These are phyloP conservation scores for Ichneumoninae sp. DNA, from an alignment of 2,888 invertebrate genomes.

Conservation along the genomic window DNA sequence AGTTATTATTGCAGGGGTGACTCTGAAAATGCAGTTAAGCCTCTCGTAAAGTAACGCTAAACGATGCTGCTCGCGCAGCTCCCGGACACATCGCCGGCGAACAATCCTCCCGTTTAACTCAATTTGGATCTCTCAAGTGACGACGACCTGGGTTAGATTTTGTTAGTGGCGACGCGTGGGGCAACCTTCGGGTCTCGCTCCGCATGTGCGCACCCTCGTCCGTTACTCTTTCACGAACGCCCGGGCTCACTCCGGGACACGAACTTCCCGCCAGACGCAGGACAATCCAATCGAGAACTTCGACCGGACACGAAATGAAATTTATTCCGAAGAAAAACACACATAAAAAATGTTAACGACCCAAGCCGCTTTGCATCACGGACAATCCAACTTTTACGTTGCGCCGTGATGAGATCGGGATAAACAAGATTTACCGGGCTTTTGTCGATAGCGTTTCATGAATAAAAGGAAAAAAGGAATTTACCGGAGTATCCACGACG, in stretches of 20 bases:
- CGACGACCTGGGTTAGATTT: slow-evolving; percentile 22
- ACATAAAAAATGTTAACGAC: not conserved
- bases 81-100: not conserved
- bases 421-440: not conserved
- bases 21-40: slow-evolving; percentile 22
- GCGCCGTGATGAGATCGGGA: not conserved
- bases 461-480: not conserved
- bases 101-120: slow-evolving; percentile 55
- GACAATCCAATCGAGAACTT: slow-evolving; percentile 40
- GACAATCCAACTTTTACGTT: slow-evolving; percentile 18
- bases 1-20: slow-evolving; percentile 29
- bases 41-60: slow-evolving; percentile 42
- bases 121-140: slow-evolving; percentile 42
- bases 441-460: not conserved
- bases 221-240: not conserved
- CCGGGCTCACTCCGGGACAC: slow-evolving; percentile 10
- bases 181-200: slow-evolving; percentile 5
- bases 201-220: not conserved
- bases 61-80: slow-evolving; percentile 17
- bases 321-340: slow-evolving; percentile 26
- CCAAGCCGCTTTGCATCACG: slow-evolving; percentile 29
- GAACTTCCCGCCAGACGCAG: slow-evolving; percentile 8
- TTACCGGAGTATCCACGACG: not conserved
- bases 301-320: slow-evolving; percentile 23
- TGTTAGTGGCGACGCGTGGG: slow-evolving; percentile 28